Conservation (phyloP, 2,113 vertebrate species). For the Gadus chalcogrammus region DNA sequence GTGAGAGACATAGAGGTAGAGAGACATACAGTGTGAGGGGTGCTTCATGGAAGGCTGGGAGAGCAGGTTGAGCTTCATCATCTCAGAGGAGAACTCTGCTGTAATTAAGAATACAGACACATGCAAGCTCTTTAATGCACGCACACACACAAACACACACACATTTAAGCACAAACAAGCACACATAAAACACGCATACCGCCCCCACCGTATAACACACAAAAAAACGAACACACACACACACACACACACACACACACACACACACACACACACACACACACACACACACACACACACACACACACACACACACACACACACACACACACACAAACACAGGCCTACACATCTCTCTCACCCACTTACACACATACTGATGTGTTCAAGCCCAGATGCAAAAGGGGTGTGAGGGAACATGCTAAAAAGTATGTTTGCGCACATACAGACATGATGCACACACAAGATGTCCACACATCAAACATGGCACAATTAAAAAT, state of each 20-base stretch:
- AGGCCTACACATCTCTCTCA: not conserved
- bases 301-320: not conserved
- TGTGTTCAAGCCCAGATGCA: too few species aligned
- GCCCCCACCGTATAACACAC: not conserved
- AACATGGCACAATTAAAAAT: too few species aligned
- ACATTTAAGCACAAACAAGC: slow-evolving; percentile 6
- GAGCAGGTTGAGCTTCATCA: slow-evolving; percentile 38
- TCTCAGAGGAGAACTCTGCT: slow-evolving; percentile 70
- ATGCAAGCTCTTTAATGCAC: too few species aligned
- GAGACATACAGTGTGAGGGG: not conserved
- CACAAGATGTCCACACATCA: too few species aligned
- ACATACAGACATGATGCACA: too few species aligned
- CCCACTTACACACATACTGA: not conserved
- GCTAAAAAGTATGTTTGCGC: too few species aligned
- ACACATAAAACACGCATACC: not conserved
- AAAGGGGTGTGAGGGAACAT: too few species aligned
- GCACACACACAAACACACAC: not conserved
- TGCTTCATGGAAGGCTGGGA: slow-evolving; percentile 70
- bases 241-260: not conserved
- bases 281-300: not conserved
- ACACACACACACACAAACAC: not conserved
- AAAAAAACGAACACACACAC: not conserved
- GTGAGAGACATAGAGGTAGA: too few species aligned
- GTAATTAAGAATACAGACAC: slow-evolving; percentile 78
- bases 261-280: not conserved